Percentiles rank a stretch among this genome's conserved stretches.
phyloP scores from a whole-genome alignment of 2,113 vertebrate species.

The Dolichallabes microphthalmus region DNA sequence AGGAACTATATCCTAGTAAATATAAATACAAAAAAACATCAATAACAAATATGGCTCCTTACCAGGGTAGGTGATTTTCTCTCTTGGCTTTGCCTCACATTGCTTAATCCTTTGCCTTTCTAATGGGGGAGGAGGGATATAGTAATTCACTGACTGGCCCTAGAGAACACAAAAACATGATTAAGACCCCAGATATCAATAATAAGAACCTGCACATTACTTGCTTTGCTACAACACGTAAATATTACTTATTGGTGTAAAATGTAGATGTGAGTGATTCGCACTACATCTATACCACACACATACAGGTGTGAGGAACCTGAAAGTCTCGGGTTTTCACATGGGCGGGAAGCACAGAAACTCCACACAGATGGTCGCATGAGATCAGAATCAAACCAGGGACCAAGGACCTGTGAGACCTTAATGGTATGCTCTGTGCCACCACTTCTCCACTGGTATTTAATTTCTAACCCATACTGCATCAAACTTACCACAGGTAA shows the following conservation, averaged over 20 bases:
- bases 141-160: constrained; percentile 90
- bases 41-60: constrained; percentile 51
- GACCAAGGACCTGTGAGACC: not conserved
- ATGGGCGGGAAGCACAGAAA: not conserved
- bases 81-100: constrained; percentile 77
- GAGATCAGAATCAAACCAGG: not conserved
- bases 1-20: not conserved
- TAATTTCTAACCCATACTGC: not conserved
- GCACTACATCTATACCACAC: not conserved
- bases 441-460: too few species aligned
- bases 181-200: not conserved
- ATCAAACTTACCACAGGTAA: constrained; percentile 83
- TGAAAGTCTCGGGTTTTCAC: not conserved
- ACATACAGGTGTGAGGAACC: not conserved
- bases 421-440: not conserved
- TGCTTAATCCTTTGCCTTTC: constrained; percentile 73
- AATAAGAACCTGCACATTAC: not conserved
- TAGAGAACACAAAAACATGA: constrained; percentile 50
- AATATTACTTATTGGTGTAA: not conserved
- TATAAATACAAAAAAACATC: not conserved
- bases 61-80: constrained; percentile 87
- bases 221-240: not conserved
- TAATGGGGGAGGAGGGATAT: constrained; percentile 83
- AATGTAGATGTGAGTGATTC: not conserved
- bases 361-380: not conserved